phyloP scores from a whole-genome alignment of 2,113 vertebrate genomes.

The Rhinolophus sinicus region DNA sequence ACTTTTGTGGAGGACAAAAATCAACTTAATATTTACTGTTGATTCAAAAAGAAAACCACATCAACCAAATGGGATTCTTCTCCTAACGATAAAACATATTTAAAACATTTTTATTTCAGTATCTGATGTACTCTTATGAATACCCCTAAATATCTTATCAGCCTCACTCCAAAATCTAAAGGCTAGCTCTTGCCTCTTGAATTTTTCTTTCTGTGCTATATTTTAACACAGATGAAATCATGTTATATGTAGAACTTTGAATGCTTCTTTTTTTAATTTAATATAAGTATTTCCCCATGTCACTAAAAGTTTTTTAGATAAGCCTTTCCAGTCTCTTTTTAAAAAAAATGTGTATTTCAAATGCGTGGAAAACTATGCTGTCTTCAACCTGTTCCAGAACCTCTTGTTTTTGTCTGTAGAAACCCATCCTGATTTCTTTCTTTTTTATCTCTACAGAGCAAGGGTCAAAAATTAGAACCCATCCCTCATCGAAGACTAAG shows the following conservation, averaged over 20 bases:
- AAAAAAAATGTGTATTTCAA: not conserved
- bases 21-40: constrained; percentile 19
- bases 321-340: not conserved
- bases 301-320: constrained; percentile 25
- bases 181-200: not conserved
- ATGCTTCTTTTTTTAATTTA: constrained; percentile 52
- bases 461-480: constrained; percentile 80
- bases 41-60: not conserved
- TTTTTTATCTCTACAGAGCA: constrained; percentile 78
- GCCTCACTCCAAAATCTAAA: not conserved
- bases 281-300: not conserved
- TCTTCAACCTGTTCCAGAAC: constrained; percentile 14
- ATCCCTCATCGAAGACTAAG: constrained; percentile 90
- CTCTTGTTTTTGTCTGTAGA: not conserved
- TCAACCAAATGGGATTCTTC: not conserved
- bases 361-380: not conserved
- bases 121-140: not conserved
- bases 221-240: constrained; percentile 29
- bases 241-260: constrained; percentile 40
- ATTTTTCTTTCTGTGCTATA: not conserved
- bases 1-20: not conserved
- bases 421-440: constrained; percentile 28
- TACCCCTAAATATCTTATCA: not conserved
- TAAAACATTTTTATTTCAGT: not conserved
- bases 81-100: not conserved